These are phyloP conservation scores for Chaunax sp. DNA, from an alignment of 2,797 vertebrate species.

Conservation along the genomic window DNA sequence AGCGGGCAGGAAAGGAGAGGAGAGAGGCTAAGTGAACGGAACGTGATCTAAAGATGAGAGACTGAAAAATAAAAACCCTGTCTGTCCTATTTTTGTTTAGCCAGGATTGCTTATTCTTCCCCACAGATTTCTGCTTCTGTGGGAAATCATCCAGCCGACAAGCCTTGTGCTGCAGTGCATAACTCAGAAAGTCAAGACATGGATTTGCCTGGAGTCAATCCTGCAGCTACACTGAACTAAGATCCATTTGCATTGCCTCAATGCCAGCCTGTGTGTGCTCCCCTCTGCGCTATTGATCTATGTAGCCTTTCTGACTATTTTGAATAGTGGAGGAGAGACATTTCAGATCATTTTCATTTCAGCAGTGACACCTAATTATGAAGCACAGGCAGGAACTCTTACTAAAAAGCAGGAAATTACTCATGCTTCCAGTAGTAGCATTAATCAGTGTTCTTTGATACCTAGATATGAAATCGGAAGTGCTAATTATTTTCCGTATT, in stretches of 20 bases:
- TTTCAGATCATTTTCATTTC: conserved; percentile 41
- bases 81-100: conserved; percentile 29
- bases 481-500: conserved; percentile 30
- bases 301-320: conserved; percentile 25
- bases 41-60: conserved; percentile 23
- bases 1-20: conserved; percentile 13
- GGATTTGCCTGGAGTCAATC: conserved; percentile 59
- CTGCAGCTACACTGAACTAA: conserved; percentile 46
- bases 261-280: not conserved
- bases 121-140: conserved; percentile 25
- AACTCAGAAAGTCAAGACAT: conserved; percentile 55
- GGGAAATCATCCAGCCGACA: conserved; percentile 47
- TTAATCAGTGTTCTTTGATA: conserved; percentile 31
- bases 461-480: conserved; percentile 31
- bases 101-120: not conserved
- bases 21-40: conserved; percentile 23
- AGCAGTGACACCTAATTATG: conserved; percentile 23
- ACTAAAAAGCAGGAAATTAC: conserved; percentile 31
- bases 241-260: conserved; percentile 57
- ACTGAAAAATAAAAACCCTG: conserved; percentile 37
- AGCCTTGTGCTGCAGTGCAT: conserved; percentile 22
- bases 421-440: not conserved
- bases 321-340: conserved; percentile 14
- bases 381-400: conserved; percentile 8
- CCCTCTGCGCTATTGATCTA: conserved; percentile 58